Conservation (phyloP, 2,888 invertebrate species). For the Luperina nickerlii region DNA sequence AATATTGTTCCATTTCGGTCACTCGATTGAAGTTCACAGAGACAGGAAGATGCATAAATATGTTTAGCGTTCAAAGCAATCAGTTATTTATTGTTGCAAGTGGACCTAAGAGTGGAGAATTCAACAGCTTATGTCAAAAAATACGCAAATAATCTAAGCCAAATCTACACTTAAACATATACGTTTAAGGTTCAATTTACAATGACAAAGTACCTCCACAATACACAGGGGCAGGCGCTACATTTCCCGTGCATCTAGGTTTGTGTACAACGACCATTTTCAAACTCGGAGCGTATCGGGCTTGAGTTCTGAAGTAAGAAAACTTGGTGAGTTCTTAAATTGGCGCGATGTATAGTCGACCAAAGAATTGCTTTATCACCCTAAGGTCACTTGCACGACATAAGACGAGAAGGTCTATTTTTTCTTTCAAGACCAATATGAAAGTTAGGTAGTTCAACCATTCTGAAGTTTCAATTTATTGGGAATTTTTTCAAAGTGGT, state of each 20-base stretch:
- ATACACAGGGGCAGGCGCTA: slow-evolving; percentile 75
- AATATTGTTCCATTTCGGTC: neutral
- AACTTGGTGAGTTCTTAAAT: slow-evolving; percentile 80
- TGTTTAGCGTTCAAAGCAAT: neutral
- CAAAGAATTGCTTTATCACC: neutral
- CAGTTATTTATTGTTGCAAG: neutral
- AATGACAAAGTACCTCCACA: slow-evolving; percentile 77
- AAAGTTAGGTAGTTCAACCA: neutral
- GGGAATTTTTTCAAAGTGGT: neutral
- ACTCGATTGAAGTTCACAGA: neutral
- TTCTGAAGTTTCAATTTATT: neutral
- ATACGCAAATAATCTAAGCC: slow-evolving; percentile 7
- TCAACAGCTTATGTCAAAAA: neutral
- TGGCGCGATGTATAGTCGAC: neutral
- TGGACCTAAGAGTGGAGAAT: neutral
- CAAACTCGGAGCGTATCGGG: slow-evolving; percentile 71
- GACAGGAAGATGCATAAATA: neutral
- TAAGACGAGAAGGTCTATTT: neutral
- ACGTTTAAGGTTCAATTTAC: slow-evolving; percentile 28
- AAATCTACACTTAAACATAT: slow-evolving; percentile 24
- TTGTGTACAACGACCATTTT: slow-evolving; percentile 85
- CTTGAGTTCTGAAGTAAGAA: slow-evolving; percentile 83
- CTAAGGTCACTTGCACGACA: neutral
- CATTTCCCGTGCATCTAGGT: slow-evolving; percentile 75
- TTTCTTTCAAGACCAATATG: neutral